Base-by-base conservation (phyloP, 2,888 invertebrate genomes). In the Melanophora roralis region DNA sequence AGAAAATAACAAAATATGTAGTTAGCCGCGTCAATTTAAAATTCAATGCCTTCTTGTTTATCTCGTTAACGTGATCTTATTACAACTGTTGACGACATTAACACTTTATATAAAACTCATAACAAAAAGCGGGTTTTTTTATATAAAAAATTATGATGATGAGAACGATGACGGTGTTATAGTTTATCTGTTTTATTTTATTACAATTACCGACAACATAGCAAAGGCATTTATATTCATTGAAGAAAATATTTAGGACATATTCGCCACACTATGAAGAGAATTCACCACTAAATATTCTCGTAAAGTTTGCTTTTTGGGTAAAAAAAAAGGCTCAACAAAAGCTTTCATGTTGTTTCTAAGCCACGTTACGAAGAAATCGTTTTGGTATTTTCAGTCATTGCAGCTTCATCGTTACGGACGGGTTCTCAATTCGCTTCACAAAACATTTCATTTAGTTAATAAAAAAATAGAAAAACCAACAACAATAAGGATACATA, bases 361-460 rank as follows among this genome's bases (percentile, higher is more conserved):
- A 55, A 47, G 40, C 32, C 34, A 21, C 49, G 9, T 40, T 59
- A 9, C 16, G 43, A 9, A 12, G n/a, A 12, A 55, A 71, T 60
- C 21, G 47, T 47, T 49, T 60, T 60, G 34, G 21, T 14, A 47
- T 45, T 78, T 81, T 64, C 83, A 85, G 86, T 85, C 85, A 81
- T 83, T 82, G 78, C 83, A 77, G 83, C 83, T 75, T 83, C 78
- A 82, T 83, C 85, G 75, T 82, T 67, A 75, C 82, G 82, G 78
- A 73, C 82, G 81, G n/a, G 85, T 84, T 83, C 73, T 74, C 72
- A 72, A 72, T 69, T 65, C 78, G 82, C 75, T 49, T 81, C 59
- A 76, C 53, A 68, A 77, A 72, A 51, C 43, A 40, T 19, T 45
- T 40, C 62, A 14, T 32, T 57, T 11, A 62, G 62, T 1, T 69